phyloP scores from a whole-genome alignment of 2,888 invertebrate species.

The Nebria brevicollis region DNA sequence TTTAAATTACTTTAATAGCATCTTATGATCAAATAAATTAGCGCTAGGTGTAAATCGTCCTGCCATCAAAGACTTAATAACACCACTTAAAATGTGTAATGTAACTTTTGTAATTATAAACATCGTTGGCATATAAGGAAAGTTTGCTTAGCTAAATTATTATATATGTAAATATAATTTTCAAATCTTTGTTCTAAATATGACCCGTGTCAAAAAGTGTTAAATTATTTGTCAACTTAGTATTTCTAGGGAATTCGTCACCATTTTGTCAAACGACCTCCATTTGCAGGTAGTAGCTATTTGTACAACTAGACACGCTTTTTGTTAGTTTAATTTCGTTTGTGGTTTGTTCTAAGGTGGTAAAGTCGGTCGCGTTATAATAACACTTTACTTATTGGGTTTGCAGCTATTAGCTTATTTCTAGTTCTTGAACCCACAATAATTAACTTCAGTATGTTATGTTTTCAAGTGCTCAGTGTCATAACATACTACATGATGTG shows the following conservation, averaged over 20 bases:
- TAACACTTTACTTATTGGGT: constrained; percentile 3
- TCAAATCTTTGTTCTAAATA: constrained; percentile 40
- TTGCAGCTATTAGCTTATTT: background rate
- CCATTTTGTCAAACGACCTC: too few species aligned
- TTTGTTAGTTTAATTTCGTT: background rate
- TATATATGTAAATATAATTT: constrained; percentile 40
- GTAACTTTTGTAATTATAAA: constrained; percentile 37
- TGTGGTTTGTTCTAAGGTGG: constrained; percentile 1
- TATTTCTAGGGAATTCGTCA: too few species aligned
- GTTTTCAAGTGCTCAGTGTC: constrained; percentile 9
- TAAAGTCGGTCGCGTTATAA: background rate
- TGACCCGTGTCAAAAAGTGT: constrained; percentile 45
- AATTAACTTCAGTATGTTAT: constrained; percentile 8
- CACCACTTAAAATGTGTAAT: constrained; percentile 32
- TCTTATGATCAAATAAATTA: background rate
- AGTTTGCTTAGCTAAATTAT: constrained; percentile 23
- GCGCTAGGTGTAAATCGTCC: constrained; percentile 21
- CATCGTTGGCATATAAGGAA: constrained; percentile 24
- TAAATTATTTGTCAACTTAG: constrained; percentile 14
- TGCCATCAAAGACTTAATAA: constrained; percentile 36
- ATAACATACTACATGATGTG: constrained; percentile 7
- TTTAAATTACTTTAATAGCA: too few species aligned
- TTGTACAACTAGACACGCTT: background rate
- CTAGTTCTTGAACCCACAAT: constrained; percentile 13
- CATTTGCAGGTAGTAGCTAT: background rate